A percentile compares a stretch with the other conserved stretches of the same genome.
Evolutionary conservation across 2,797 vertebrate species (phyloP).

Genomic region (Novumbra hubbsi): DNA sequence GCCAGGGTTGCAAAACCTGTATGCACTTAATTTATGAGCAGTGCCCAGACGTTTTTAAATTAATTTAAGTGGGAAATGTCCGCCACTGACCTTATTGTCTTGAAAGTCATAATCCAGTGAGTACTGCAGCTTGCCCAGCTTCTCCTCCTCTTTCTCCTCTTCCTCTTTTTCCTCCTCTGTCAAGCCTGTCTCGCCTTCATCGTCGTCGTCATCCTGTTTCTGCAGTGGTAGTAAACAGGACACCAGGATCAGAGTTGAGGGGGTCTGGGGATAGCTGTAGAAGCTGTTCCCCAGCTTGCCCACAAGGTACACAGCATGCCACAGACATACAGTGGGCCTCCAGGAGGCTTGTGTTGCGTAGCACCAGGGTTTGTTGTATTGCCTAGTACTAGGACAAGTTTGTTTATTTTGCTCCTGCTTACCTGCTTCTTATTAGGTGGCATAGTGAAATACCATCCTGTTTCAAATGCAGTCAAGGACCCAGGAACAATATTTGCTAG

Average conservation of each 20-base stretch:
- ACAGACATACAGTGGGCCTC: constrained; percentile 72
- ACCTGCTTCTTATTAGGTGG: constrained; percentile 51
- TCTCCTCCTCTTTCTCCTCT: constrained; percentile 92
- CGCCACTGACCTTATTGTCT: constrained; percentile 83
- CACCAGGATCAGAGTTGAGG: background rate
- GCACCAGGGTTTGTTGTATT: constrained; percentile 29
- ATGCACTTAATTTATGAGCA: background rate
- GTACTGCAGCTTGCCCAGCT: constrained; percentile 96
- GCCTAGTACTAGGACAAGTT: constrained; percentile 34
- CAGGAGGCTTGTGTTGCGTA: constrained; percentile 42
- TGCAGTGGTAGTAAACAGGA: constrained; percentile 56
- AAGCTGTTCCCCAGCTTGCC: constrained; percentile 38
- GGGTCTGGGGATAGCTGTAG: background rate
- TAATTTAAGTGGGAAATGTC: background rate
- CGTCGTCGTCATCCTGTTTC: constrained; percentile 89
- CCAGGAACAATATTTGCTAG: constrained; percentile 38
- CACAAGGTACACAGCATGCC: constrained; percentile 67
- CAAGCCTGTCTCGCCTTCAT: constrained; percentile 89
- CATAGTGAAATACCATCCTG: constrained; percentile 18
- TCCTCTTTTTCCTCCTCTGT: constrained; percentile 95
- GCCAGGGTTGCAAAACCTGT: background rate
- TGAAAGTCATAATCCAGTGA: constrained; percentile 97
- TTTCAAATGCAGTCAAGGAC: constrained; percentile 44
- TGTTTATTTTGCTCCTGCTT: constrained; percentile 51
- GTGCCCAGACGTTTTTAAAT: background rate